Evolutionary conservation across 2,113 vertebrate species (phyloP).

Genomic region (Tonatia bakeri): DNA sequence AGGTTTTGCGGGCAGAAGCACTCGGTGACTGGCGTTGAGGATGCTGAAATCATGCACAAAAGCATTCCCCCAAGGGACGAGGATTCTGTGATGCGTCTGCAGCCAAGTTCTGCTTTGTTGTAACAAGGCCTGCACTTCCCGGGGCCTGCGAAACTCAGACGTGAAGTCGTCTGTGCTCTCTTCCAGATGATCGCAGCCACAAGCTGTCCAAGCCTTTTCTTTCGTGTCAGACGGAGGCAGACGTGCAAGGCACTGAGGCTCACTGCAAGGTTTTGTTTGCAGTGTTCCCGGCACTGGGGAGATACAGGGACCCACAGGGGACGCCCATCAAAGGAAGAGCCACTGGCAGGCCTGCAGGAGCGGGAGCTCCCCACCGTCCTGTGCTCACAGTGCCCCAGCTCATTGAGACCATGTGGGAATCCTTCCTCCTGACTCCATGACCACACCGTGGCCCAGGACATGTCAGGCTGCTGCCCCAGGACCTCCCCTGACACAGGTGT

Average conservation of each 20-base stretch:
- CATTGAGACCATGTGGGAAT: conserved; percentile 47
- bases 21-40: background rate
- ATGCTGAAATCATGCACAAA: background rate
- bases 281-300: background rate
- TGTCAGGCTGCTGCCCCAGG: conserved; percentile 59
- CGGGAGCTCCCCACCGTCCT: too few relatives aligned
- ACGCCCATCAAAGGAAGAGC: background rate
- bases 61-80: background rate
- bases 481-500: conserved; percentile 56
- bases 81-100: background rate
- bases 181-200: conserved; percentile 16
- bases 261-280: background rate
- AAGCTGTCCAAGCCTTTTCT: background rate
- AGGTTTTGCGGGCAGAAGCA: background rate
- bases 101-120: background rate
- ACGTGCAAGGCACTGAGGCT: background rate
- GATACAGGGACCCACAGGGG: background rate
- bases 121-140: too few relatives aligned
- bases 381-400: too few relatives aligned
- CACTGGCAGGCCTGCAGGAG: background rate
- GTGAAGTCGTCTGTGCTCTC: background rate
- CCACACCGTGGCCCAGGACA: conserved; percentile 63
- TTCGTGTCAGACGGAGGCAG: conserved; percentile 20
- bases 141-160: too few relatives aligned
- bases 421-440: conserved; percentile 47